phyloP scores from a whole-genome alignment of 2,113 vertebrate genomes.

The Mola mola region DNA sequence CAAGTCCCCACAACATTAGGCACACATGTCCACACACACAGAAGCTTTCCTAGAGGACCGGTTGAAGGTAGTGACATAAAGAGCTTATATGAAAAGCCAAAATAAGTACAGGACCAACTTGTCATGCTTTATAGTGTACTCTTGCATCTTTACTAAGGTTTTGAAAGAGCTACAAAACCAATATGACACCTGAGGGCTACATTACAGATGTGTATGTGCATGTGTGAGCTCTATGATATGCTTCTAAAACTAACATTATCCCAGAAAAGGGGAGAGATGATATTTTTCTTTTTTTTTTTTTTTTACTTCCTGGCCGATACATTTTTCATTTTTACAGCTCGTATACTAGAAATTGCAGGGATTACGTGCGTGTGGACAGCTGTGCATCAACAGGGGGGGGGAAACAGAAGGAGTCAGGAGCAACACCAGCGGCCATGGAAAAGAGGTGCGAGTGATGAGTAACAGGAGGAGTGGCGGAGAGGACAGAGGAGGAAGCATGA shows the following conservation, averaged over 20 bases:
- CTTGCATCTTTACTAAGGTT: slow-evolving; percentile 9
- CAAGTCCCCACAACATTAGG: too few species aligned
- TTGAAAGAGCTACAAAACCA: slow-evolving; percentile 5
- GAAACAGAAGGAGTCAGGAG: slow-evolving; percentile 41
- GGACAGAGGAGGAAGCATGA: slow-evolving; percentile 36
- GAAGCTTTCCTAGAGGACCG: background rate
- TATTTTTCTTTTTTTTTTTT: slow-evolving; percentile 16
- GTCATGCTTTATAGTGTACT: slow-evolving; percentile 3
- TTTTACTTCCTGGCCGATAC: slow-evolving; percentile 40
- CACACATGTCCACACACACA: slow-evolving; percentile 1
- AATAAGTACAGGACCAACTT: slow-evolving; percentile 2
- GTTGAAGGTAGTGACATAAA: slow-evolving; percentile 4
- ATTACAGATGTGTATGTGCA: slow-evolving; percentile 26
- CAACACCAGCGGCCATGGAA: slow-evolving; percentile 31
- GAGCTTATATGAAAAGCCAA: background rate
- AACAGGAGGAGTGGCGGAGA: slow-evolving; percentile 19
- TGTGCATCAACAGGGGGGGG: slow-evolving; percentile 7
- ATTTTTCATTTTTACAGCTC: slow-evolving; percentile 49
- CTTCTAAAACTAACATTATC: slow-evolving; percentile 26
- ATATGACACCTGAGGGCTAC: slow-evolving; percentile 12
- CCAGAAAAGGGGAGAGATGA: slow-evolving; percentile 8
- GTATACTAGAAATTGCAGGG: slow-evolving; percentile 6
- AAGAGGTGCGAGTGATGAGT: slow-evolving; percentile 56
- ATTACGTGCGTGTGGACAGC: slow-evolving; percentile 1
- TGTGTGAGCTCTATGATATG: background rate